These are phyloP conservation scores for Probosciger aterrimus DNA, from an alignment of 2,113 vertebrate species.

Conservation along the genomic window DNA sequence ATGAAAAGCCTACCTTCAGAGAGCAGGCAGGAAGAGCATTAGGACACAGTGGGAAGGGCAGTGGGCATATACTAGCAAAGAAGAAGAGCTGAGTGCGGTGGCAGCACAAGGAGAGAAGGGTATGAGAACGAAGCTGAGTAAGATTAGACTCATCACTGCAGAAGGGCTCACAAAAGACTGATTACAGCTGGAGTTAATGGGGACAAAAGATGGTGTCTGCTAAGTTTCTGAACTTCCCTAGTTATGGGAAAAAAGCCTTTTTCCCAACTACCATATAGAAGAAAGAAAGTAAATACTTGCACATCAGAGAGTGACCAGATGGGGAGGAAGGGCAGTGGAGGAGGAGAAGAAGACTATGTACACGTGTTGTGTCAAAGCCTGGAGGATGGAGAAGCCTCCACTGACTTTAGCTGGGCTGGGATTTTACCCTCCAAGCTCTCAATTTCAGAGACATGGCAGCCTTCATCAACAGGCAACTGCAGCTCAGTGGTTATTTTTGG, in stretches of 20 bases:
- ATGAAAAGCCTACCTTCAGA: background rate
- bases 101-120: background rate
- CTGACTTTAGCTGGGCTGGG: background rate
- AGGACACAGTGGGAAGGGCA: background rate
- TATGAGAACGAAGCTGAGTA: background rate
- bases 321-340: background rate
- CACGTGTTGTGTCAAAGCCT: accelerated
- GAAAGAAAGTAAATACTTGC: background rate
- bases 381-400: background rate
- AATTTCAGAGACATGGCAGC: background rate
- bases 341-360: background rate
- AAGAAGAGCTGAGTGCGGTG: background rate
- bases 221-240: background rate
- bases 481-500: background rate
- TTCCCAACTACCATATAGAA: background rate
- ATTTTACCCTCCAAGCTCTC: background rate
- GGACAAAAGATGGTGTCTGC: background rate
- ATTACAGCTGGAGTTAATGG: background rate
- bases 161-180: background rate
- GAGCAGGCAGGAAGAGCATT: background rate
- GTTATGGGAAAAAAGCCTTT: background rate
- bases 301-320: background rate
- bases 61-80: background rate
- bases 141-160: background rate
- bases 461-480: background rate